Evolutionary conservation across 2,797 vertebrate species (phyloP), one percentile per base, ranked within the genome.

Genomic region (Tamandua tetradactyla): DNA sequence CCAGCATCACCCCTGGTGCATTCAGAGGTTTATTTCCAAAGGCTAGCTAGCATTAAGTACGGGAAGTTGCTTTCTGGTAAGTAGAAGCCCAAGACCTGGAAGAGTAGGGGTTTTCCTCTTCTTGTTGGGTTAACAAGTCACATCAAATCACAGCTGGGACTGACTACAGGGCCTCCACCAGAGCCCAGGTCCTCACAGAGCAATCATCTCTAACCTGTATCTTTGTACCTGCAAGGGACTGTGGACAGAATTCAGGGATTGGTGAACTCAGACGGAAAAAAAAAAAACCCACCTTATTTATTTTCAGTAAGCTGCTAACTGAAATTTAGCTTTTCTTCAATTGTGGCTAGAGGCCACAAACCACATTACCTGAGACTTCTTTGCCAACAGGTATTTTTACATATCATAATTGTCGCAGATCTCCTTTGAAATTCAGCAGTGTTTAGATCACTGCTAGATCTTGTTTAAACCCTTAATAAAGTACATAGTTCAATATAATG

Each of bases 241-340:
- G 2, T 37, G 49, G 62, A n/a, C 4, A 52, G 55, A 81, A 82
- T 74, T 59, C 86, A 93, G 35, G 42, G 22, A 23, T 22, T 82
- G 1, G 0, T 40, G 12, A 75, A 85, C 44, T 27, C 49, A 52
- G 18, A 23, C 49, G 55, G 3, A 71, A 32, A 91, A 85, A 80
- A 12, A 25, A n/a, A n/a, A n/a, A n/a, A n/a, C n/a, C n/a, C n/a
- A n/a, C n/a, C n/a, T n/a, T 71, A 25, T 55, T 87, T 83, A 86
- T 61, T 89, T 81, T 49, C 32, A 66, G 12, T 87, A 71, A 93
- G 57, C 20, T 15, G n/a, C 40, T 25, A 89, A 76, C 49, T 87
- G 72, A 84, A 82, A 76, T 44, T 18, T 40, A 59, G 37, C 62
- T 85, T 66, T 85, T 91, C 74, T 96, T 93, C 15, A 10, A 68